These are phyloP conservation scores for Musca vetustissima DNA, from an alignment of 1,140 invertebrate genomes.

Conservation along the genomic window DNA sequence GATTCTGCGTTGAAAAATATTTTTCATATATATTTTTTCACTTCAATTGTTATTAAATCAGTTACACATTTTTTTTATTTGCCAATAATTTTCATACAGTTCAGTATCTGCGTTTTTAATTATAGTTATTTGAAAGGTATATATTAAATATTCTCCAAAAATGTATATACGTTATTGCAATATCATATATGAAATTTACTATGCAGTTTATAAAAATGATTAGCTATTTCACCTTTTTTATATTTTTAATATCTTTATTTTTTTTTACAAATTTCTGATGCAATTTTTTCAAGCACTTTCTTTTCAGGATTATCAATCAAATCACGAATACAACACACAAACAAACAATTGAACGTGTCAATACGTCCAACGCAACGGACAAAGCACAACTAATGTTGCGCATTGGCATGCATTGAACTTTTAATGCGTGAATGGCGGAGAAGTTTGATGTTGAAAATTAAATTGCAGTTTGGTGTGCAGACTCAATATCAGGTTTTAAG, in stretches of 20 bases:
- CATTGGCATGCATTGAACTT: slow-evolving; percentile 1
- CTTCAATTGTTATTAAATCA: too few relatives aligned
- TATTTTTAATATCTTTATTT: background rate
- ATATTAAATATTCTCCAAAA: too few relatives aligned
- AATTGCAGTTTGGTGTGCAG: slow-evolving; percentile 12
- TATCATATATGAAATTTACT: too few relatives aligned
- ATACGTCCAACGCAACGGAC: background rate
- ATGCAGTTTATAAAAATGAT: too few relatives aligned
- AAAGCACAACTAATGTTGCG: background rate
- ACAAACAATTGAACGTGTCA: background rate
- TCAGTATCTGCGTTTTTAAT: too few relatives aligned
- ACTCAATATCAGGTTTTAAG: slow-evolving; percentile 17
- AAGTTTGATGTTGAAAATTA: background rate
- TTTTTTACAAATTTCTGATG: background rate
- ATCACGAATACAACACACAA: background rate
- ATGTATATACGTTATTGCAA: too few relatives aligned
- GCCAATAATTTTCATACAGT: too few relatives aligned
- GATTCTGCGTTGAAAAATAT: too few relatives aligned
- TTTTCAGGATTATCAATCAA: background rate
- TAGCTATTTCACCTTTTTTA: too few relatives aligned
- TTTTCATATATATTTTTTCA: too few relatives aligned
- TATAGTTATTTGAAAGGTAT: too few relatives aligned
- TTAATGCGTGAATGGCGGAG: background rate
- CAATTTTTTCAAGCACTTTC: slow-evolving; percentile 10
- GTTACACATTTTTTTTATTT: too few relatives aligned